Base-by-base conservation (phyloP, 2,113 vertebrate genomes). In the Tragulus kanchil region DNA sequence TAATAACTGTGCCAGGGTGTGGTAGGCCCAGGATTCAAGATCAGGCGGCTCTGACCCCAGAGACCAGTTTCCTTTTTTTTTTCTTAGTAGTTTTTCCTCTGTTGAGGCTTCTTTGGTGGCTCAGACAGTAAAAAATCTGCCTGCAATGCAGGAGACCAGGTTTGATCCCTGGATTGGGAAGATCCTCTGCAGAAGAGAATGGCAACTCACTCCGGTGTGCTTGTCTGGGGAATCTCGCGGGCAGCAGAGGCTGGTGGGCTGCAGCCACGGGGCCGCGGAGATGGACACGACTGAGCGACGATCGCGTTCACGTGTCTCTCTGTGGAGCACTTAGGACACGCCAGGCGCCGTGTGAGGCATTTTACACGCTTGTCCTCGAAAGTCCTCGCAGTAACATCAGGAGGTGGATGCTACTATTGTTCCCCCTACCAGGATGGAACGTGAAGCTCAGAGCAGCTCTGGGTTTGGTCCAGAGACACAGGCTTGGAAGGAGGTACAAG, bases 271-370 rank as follows among this genome's bases (percentile, higher is more conserved):
- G 36, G 36, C 36, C 36, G 36, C 36, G 36, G 36, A 36, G 36
- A 36, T 36, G 36, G 36, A 36, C 36, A 36, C 36, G 2, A 36
- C 36, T 36, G 36, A 36, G 36, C 36, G 36, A 36, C 36, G 36
- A 36, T 2, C 36, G 36, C 36, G 36, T 36, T 36, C 36, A 36
- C 36, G 36, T 36, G 36, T 36, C 36, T 59, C 2, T 71, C 3
- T 78, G 0, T 3, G 28, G 25, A 21, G 19, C 8, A 36, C 28
- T 14, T 14, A 16, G 2, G 31, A 3, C 16, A 1, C 19, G 28
- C 48, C 21, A 42, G 89, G 17, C 31, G 23, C 45, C 1, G 0
- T 8, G 11, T 52, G 21, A 31, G 26, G 28, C 0, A 5, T 6
- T 25, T 54, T 13, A 21, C 16, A 52, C 73, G 52, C 8, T 28